A percentile compares a stretch with the other conserved stretches of the same genome.
Evolutionary conservation across 2,797 vertebrate genomes (phyloP).

Genomic region (Enteromius afrohamiltoni): DNA sequence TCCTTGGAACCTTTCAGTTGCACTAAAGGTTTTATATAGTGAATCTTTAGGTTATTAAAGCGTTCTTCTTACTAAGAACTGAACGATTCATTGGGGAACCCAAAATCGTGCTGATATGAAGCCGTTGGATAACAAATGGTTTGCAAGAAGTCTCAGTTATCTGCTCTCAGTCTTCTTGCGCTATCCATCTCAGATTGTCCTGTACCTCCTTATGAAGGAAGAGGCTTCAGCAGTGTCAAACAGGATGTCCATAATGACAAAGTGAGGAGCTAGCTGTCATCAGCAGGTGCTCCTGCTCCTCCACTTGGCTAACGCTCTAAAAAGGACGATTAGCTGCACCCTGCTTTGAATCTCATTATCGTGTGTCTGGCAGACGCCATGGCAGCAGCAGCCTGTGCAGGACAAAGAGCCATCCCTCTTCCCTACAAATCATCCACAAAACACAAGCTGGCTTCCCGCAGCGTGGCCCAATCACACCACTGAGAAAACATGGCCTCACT

Average conservation of each 20-base stretch:
- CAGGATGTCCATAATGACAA: slow-evolving; percentile 51
- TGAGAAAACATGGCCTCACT: slow-evolving; percentile 35
- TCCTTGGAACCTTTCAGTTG: neutral
- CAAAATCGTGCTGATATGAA: neutral
- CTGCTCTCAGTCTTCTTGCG: neutral
- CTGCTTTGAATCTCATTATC: slow-evolving; percentile 69
- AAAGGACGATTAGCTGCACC: slow-evolving; percentile 66
- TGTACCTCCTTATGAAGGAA: neutral
- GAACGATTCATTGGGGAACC: neutral
- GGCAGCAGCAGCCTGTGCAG: slow-evolving; percentile 47
- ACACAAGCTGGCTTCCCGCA: slow-evolving; percentile 17
- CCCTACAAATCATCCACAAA: slow-evolving; percentile 52
- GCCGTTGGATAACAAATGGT: neutral
- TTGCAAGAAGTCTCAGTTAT: neutral
- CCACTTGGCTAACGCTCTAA: slow-evolving; percentile 49
- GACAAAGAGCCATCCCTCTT: slow-evolving; percentile 58
- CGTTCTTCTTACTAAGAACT: neutral
- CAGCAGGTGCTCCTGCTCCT: slow-evolving; percentile 49
- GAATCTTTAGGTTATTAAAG: neutral
- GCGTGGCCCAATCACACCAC: slow-evolving; percentile 22
- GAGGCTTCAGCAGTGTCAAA: slow-evolving; percentile 26
- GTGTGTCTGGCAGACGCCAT: slow-evolving; percentile 56
- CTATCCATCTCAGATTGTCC: neutral
- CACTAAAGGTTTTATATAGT: neutral
- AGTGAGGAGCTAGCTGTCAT: slow-evolving; percentile 4